Evolutionary conservation across 92 coral and sea anemone genomes (phyloP).

Genomic region (Epizoanthus stellaris): DNA sequence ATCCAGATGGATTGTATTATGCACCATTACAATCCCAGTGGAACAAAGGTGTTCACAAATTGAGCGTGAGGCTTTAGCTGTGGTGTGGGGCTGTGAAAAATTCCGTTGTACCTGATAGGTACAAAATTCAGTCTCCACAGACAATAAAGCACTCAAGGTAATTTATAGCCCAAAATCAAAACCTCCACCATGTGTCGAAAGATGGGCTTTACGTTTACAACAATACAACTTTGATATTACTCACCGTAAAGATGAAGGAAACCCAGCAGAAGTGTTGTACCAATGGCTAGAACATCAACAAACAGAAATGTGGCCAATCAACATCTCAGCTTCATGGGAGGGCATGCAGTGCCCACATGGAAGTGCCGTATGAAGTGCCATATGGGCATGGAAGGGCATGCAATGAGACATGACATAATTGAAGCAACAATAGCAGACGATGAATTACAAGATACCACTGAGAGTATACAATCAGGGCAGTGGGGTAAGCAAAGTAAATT

Average conservation of each 20-base stretch:
- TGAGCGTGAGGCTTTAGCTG: background rate
- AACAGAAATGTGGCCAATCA: constrained; percentile 28
- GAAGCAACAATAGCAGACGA: constrained; percentile 16
- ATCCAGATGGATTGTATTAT: too few relatives aligned
- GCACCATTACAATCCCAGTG: too few relatives aligned
- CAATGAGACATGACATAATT: background rate
- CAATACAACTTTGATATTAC: constrained; percentile 13
- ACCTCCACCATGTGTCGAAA: background rate
- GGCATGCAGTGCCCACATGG: too few relatives aligned
- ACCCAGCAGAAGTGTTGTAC: background rate
- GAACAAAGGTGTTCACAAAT: too few relatives aligned
- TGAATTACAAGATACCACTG: constrained; percentile 14
- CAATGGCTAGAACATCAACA: background rate
- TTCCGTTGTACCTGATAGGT: background rate
- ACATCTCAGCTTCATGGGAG: constrained; percentile 19
- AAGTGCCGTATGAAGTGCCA: too few relatives aligned
- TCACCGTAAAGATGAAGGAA: too few relatives aligned
- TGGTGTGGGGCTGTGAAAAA: background rate
- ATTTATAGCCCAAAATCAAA: background rate
- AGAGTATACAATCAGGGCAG: background rate
- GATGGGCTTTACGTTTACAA: constrained; percentile 49
- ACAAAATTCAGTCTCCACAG: constrained; percentile 38
- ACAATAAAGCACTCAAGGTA: constrained; percentile 40
- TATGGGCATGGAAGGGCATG: constrained; percentile 19
- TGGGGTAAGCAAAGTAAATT: constrained; percentile 12